A percentile compares a stretch with the other conserved stretches of the same genome.
Conservation (phyloP, 23 tunicate species). For the Diplosoma virens region DNA sequence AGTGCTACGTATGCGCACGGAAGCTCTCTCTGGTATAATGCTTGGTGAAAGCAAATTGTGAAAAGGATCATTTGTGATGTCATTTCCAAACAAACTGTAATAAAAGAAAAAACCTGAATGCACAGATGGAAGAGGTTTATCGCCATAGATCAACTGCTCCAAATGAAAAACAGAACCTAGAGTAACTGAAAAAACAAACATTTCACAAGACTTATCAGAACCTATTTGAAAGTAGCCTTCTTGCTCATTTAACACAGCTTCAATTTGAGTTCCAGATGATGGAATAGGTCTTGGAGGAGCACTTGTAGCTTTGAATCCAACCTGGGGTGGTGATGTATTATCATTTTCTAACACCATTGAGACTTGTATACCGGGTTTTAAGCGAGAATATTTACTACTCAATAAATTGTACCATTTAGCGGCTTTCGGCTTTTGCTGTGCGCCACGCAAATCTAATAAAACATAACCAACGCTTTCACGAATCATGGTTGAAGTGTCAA, state of each 20-base stretch:
- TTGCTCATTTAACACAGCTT: conserved; percentile 64
- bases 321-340: conserved; percentile 21
- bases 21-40: conserved; percentile 93
- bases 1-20: conserved; percentile 68
- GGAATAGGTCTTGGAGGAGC: conserved; percentile 72
- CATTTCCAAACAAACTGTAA: conserved; percentile 89
- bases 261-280: conserved; percentile 20
- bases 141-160: conserved; percentile 73
- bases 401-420: conserved; percentile 80
- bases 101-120: conserved; percentile 78
- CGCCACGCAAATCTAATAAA: conserved; percentile 80
- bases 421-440: conserved; percentile 68
- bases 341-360: conserved; percentile 91
- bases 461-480: conserved; percentile 84
- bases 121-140: conserved; percentile 47
- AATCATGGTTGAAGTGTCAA: conserved; percentile 35
- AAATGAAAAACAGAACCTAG: conserved; percentile 81
- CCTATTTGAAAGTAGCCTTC: conserved; percentile 93
- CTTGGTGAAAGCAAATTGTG: conserved; percentile 67
- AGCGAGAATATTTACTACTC: conserved; percentile 63
- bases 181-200: conserved; percentile 82
- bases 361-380: conserved; percentile 78
- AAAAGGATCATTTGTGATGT: conserved; percentile 90
- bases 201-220: conserved; percentile 39
- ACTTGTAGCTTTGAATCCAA: conserved; percentile 71